These are phyloP conservation scores for Setophaga coronata DNA, from an alignment of 2,113 vertebrate species.

Conservation along the genomic window DNA sequence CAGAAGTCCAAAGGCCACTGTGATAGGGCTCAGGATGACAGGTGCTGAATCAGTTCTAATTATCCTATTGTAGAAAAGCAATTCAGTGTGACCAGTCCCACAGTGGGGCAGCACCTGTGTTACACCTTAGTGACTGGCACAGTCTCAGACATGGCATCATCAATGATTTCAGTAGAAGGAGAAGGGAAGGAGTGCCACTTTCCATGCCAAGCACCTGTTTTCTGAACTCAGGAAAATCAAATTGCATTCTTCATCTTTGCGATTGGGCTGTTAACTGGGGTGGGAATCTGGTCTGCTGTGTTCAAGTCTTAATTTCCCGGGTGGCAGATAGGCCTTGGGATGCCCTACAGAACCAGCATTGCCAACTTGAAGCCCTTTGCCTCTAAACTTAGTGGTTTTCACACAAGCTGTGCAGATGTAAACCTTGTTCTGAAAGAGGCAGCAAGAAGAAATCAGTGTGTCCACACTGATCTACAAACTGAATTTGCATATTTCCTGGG, in stretches of 20 bases:
- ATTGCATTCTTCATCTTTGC: neutral
- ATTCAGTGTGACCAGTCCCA: neutral
- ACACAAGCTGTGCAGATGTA: neutral
- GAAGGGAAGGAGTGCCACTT: conserved; percentile 4
- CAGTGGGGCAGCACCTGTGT: neutral
- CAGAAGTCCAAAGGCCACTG: neutral
- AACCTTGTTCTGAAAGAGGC: neutral
- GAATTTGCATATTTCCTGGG: rapidly evolving
- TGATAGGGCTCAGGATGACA: neutral
- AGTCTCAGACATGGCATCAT: neutral
- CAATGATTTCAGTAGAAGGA: neutral
- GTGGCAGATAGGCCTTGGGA: neutral
- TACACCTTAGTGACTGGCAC: conserved; percentile 16
- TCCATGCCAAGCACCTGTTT: neutral
- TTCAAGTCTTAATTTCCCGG: neutral
- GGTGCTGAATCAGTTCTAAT: conserved; percentile 23
- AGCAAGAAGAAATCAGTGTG: neutral
- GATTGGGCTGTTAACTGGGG: neutral
- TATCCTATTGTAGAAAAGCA: neutral
- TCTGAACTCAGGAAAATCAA: neutral
- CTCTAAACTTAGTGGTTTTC: neutral
- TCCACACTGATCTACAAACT: neutral
- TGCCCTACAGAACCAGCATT: neutral
- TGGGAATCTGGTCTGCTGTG: neutral
- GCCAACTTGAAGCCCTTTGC: neutral